Evolutionary conservation across 2,113 vertebrate genomes (phyloP), one percentile per base, ranked within the genome.

Genomic region (Vireo altiloquus): DNA sequence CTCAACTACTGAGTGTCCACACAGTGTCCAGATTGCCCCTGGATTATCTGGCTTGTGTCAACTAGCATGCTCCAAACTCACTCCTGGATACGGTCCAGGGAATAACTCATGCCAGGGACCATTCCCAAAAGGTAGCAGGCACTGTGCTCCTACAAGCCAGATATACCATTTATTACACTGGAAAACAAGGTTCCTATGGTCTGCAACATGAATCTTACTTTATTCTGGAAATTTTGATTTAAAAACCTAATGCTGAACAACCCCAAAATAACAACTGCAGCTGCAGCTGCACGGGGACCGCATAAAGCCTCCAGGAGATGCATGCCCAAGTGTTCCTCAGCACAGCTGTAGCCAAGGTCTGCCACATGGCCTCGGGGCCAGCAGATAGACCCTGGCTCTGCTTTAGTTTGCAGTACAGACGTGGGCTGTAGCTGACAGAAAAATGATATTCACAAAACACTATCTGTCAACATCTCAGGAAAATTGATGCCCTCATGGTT

Each of bases 381-480:
- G 90, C 65, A 65, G 49, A 61, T 0, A 88, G 82, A 44, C 37
- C 52, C 90, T 60, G 61, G 53, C 56, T 93, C 70, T 87, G 53
- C 82, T 95, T 82, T 96, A 60, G 70, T 93, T 44, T 72, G 65
- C 78, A 76, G 57, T 9, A 53, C 4, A 93, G 78, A 82, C 3
- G 1, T 22, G 57, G 78, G 78, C 66, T 94, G 57, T 44, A 93
- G 44, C 90, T 82, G 94, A 90, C 82, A 82, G 90, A 71, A 92
- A 56, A 91, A 88, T 40, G 15, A 56, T 57, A 90, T 69, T 88
- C 85, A 90, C 82, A 82, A 93, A 93, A 88, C 78, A 53, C 49
- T 91, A 4, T 25, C 90, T 90, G 90, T 90, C 95, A 94, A 46
- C 93, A 92, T 89, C 93, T 91, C 46, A 20, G 84, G 56, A 82